Evolutionary conservation across 2,113 vertebrate genomes (phyloP).

Genomic region (Gopherus evgoodei): DNA sequence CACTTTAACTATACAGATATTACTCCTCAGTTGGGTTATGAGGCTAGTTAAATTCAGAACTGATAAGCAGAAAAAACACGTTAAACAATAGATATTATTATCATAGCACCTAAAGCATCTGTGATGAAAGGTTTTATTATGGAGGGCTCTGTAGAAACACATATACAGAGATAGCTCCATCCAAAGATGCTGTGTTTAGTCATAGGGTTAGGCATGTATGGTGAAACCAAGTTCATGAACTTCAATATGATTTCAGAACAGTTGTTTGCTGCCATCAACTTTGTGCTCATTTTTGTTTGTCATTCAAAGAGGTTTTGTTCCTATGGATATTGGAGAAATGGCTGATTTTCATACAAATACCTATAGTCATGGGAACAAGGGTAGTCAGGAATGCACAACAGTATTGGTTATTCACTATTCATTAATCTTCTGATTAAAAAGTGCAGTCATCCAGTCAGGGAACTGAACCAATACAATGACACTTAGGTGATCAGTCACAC

Average conservation of each 20-base stretch:
- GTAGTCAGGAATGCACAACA: neutral
- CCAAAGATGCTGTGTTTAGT: neutral
- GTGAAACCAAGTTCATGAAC: neutral
- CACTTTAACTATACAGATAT: neutral
- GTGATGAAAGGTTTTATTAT: neutral
- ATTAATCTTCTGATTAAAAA: neutral
- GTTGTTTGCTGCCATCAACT: neutral
- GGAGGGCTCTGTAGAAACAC: neutral
- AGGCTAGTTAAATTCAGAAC: neutral
- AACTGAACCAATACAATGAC: neutral
- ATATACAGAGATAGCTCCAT: neutral
- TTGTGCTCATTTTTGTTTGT: neutral
- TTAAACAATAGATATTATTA: neutral
- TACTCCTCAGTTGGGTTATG: neutral
- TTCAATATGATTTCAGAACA: neutral
- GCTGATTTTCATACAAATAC: neutral
- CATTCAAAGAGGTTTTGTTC: neutral
- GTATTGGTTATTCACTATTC: neutral
- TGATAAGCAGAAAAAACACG: neutral
- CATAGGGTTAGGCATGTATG: neutral
- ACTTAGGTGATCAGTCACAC: neutral
- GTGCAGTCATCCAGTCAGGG: rapidly evolving
- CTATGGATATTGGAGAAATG: rapidly evolving
- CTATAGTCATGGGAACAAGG: neutral
- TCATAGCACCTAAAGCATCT: neutral